These are phyloP conservation scores for Labeo catla DNA, from an alignment of 2,113 vertebrate genomes.

Conservation along the genomic window DNA sequence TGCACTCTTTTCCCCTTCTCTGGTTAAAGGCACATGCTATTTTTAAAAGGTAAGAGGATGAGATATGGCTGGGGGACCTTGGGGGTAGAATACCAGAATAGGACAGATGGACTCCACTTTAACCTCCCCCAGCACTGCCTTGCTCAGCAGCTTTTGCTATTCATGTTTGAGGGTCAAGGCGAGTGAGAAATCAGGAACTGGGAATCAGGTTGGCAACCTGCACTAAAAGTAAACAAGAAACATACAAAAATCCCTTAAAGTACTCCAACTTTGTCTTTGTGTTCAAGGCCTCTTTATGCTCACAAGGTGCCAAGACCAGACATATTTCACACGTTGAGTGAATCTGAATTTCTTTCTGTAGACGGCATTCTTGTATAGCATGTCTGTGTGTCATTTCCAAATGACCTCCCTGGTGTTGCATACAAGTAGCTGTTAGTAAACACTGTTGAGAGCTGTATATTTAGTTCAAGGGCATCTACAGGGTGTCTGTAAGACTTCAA, in stretches of 20 bases:
- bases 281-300: neutral
- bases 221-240: constrained; percentile 41
- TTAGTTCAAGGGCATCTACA: constrained; percentile 51
- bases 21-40: constrained; percentile 68
- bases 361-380: neutral
- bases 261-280: neutral
- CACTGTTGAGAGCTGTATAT: constrained; percentile 61
- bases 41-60: constrained; percentile 71
- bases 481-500: neutral
- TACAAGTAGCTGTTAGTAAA: constrained; percentile 64
- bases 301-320: neutral
- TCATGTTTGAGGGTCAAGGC: constrained; percentile 38
- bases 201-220: constrained; percentile 43
- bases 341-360: neutral
- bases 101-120: constrained; percentile 52
- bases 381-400: neutral
- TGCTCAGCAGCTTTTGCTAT: constrained; percentile 66
- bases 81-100: constrained; percentile 65
- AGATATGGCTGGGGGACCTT: constrained; percentile 64
- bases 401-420: constrained; percentile 19
- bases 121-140: constrained; percentile 53
- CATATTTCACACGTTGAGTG: neutral
- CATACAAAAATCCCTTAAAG: constrained; percentile 48
- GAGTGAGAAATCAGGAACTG: constrained; percentile 45
- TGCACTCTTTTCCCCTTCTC: constrained; percentile 60